Conservation (phyloP, 2,797 vertebrate genomes). For the Platyrinchus mystaceus region DNA sequence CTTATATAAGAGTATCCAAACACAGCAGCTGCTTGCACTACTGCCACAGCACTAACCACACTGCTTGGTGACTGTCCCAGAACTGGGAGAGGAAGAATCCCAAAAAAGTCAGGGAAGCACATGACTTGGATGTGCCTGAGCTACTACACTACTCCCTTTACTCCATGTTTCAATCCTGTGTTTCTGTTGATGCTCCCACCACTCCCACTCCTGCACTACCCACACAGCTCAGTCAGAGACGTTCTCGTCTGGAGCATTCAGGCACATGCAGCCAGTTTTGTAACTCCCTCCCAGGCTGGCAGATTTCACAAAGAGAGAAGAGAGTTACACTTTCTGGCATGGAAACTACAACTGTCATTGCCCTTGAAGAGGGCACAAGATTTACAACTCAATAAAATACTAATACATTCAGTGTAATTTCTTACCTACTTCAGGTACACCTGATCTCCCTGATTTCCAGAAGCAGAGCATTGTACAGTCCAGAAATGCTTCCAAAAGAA, state of each 20-base stretch:
- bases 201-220: neutral
- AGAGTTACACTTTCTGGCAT: neutral
- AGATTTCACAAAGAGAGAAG: neutral
- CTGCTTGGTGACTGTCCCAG: neutral
- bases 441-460: neutral
- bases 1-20: rapidly evolving
- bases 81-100: neutral
- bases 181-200: neutral
- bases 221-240: neutral
- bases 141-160: neutral
- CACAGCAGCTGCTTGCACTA: neutral
- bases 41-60: neutral
- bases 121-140: neutral
- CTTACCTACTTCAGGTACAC: neutral
- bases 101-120: neutral
- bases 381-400: neutral
- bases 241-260: neutral
- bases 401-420: neutral
- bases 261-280: neutral
- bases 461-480: neutral
- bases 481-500: neutral
- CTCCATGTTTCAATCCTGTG: neutral
- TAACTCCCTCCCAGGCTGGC: neutral
- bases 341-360: neutral
- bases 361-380: neutral